Evolutionary conservation across 2,113 vertebrate genomes (phyloP).

Genomic region (Crocuta crocuta): DNA sequence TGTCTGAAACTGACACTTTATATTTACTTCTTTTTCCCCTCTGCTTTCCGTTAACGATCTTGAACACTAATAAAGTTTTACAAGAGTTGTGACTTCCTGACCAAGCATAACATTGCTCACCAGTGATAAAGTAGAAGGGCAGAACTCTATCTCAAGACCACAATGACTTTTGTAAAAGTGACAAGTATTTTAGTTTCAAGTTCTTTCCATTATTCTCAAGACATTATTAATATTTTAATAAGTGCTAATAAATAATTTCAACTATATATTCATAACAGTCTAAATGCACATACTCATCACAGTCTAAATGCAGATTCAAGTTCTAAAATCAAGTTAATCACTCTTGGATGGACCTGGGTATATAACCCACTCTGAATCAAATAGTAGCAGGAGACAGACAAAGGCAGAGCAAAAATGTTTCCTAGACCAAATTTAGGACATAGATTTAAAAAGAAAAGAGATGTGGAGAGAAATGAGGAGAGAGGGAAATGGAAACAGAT

Average conservation of each 20-base stretch:
- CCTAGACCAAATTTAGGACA: not conserved
- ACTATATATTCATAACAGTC: not conserved
- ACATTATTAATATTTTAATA: slow-evolving; percentile 25
- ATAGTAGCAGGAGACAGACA: not conserved
- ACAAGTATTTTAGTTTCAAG: slow-evolving; percentile 18
- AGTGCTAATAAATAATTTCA: slow-evolving; percentile 38
- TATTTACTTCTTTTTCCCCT: slow-evolving; percentile 75
- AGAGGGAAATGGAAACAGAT: not conserved
- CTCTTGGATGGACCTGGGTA: not conserved
- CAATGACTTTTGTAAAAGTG: slow-evolving; percentile 64
- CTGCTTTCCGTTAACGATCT: slow-evolving; percentile 70
- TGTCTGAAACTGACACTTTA: slow-evolving; percentile 65
- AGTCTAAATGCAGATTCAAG: not conserved
- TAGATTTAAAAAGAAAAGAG: not conserved
- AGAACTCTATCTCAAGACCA: slow-evolving; percentile 13
- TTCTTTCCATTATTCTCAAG: slow-evolving; percentile 64
- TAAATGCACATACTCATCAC: not conserved
- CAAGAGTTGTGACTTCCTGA: slow-evolving; percentile 72
- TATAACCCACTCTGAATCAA: not conserved
- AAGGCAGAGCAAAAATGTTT: not conserved
- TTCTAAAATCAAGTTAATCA: not conserved
- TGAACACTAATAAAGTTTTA: slow-evolving; percentile 80
- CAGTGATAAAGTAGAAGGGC: not conserved
- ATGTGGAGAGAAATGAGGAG: not conserved
- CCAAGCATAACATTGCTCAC: slow-evolving; percentile 54